phyloP scores from a whole-genome alignment of 2,113 vertebrate species.

The Melanostigma gelatinosum region DNA sequence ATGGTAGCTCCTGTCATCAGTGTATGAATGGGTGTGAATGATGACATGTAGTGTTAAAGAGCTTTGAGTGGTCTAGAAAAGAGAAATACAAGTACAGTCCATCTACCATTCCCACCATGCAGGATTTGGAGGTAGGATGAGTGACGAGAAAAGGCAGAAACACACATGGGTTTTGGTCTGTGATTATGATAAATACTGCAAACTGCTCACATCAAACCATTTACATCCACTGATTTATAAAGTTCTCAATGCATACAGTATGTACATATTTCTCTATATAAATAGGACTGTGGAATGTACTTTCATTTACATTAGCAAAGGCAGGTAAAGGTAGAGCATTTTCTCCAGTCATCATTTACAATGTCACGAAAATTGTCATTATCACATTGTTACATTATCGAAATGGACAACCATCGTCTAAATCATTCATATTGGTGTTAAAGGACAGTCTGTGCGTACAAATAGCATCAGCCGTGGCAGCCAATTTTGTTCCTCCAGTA shows the following conservation, averaged over 20 bases:
- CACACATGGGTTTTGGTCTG: not conserved
- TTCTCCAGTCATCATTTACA: conserved; percentile 50
- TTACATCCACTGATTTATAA: conserved; percentile 80
- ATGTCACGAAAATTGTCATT: conserved; percentile 4
- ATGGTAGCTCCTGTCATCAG: not conserved
- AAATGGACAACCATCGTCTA: not conserved
- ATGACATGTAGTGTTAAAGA: not conserved
- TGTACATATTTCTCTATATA: conserved; percentile 79
- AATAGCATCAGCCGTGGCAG: not conserved
- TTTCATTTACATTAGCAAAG: conserved; percentile 79
- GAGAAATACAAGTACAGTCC: not conserved
- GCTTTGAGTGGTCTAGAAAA: not conserved
- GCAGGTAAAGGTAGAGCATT: conserved; percentile 72
- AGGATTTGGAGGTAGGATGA: not conserved
- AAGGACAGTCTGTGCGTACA: not conserved
- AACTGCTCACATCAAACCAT: conserved; percentile 61
- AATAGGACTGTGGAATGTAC: conserved; percentile 83
- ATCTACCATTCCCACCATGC: not conserved
- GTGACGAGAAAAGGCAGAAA: conserved; percentile 5
- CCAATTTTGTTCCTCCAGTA: not conserved
- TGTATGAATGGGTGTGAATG: not conserved
- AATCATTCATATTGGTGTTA: conserved; percentile 27
- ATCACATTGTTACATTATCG: conserved; percentile 31
- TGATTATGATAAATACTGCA: conserved; percentile 65
- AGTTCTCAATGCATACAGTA: conserved; percentile 76